These are phyloP conservation scores for Psylliodes chrysocephalus DNA, from an alignment of 2,888 invertebrate species.

Conservation along the genomic window DNA sequence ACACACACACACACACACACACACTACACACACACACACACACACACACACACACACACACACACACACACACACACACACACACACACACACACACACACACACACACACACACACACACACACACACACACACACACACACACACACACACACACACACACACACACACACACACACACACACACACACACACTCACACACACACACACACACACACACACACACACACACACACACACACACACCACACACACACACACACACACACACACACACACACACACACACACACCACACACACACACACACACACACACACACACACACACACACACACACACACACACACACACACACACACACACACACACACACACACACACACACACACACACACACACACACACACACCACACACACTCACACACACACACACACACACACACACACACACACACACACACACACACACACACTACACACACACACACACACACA, in stretches of 20 bases:
- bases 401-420: no score
- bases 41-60: no score
- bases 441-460: no score
- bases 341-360: not conserved
- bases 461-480: no score
- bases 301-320: not conserved
- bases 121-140: not conserved
- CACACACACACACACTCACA: not conserved
- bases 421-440: no score
- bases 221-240: not conserved
- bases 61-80: not conserved
- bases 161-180: not conserved
- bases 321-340: not conserved
- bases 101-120: not conserved
- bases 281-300: no score
- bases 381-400: slow-evolving; percentile 13
- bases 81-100: not conserved
- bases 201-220: not conserved
- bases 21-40: no score
- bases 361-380: slow-evolving; percentile 13
- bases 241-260: no score
- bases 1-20: no score
- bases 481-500: no score
- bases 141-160: not conserved
- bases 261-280: no score